Evolutionary conservation across 1,140 invertebrate species (phyloP).

Genomic region (Drosophila jambulina): DNA sequence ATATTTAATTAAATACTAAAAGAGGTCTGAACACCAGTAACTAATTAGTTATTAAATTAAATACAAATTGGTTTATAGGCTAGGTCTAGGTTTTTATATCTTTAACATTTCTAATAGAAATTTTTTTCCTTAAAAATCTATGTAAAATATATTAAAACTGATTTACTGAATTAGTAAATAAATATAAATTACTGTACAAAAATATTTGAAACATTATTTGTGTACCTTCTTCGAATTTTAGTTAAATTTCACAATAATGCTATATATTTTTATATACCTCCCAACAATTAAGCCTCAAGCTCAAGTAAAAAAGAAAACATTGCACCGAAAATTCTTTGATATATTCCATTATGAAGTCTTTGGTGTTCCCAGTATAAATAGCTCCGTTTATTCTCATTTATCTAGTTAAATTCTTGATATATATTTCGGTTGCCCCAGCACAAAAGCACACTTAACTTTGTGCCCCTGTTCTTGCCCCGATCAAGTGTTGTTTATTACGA

Average conservation of each 20-base stretch:
- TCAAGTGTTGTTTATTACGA: slow-evolving; percentile 42
- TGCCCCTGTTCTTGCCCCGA: slow-evolving; percentile 8
- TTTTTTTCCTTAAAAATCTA: neutral
- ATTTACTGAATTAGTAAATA: neutral
- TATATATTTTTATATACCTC: too few species aligned
- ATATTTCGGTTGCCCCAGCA: slow-evolving; percentile 25
- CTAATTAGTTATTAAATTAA: neutral
- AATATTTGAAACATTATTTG: too few species aligned
- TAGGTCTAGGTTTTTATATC: too few species aligned
- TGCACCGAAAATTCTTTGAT: neutral
- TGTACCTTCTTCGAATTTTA: too few species aligned
- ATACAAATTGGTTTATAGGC: neutral
- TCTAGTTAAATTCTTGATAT: slow-evolving; percentile 30
- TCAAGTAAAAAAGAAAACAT: neutral
- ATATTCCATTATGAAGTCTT: slow-evolving; percentile 6
- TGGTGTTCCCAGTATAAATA: neutral
- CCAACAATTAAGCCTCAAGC: too few species aligned
- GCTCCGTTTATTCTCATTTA: slow-evolving; percentile 23
- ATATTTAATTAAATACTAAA: neutral
- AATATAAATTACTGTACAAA: too few species aligned
- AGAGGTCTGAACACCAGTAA: neutral
- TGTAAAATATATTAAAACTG: neutral
- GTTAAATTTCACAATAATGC: too few species aligned
- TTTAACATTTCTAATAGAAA: too few species aligned
- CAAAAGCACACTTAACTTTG: slow-evolving; percentile 35